Conservation (phyloP, 1,140 invertebrate genomes). For the Drosophila serrata region DNA sequence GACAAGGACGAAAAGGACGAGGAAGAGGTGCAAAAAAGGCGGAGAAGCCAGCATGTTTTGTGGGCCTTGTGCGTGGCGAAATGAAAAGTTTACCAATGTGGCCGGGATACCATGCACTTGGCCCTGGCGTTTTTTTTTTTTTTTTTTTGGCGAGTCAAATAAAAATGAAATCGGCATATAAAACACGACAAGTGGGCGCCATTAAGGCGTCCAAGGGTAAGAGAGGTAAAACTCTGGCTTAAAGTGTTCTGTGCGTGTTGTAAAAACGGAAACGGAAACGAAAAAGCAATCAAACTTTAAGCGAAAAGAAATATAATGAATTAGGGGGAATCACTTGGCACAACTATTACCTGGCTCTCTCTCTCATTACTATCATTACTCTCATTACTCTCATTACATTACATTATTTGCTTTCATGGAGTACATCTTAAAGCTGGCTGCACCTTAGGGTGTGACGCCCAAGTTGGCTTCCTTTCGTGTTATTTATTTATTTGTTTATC, state of each 20-base stretch:
- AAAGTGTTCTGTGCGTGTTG: conserved; percentile 13
- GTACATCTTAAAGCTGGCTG: conserved; percentile 12
- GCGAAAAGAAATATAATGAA: conserved; percentile 44
- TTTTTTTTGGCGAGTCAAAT: conserved; percentile 54
- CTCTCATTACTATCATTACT: conserved; percentile 1
- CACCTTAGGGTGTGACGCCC: neutral
- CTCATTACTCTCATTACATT: conserved; percentile 2
- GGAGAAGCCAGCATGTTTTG: conserved; percentile 10
- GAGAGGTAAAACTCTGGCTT: neutral
- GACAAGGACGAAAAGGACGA: too few relatives aligned
- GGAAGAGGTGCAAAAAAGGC: neutral
- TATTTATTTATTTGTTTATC: conserved; percentile 57
- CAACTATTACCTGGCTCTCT: too few relatives aligned
- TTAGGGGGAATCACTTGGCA: conserved; percentile 1
- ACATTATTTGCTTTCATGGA: neutral
- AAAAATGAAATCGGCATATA: conserved; percentile 61
- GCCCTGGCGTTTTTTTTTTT: too few relatives aligned
- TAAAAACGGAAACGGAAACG: conserved; percentile 26
- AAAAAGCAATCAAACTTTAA: conserved; percentile 48
- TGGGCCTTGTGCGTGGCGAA: conserved; percentile 17
- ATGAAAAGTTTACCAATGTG: conserved; percentile 51
- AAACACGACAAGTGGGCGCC: conserved; percentile 60
- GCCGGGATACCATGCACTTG: conserved; percentile 42
- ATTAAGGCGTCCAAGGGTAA: conserved; percentile 20
- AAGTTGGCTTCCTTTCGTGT: conserved; percentile 6